Evolutionary conservation across 2,797 vertebrate species (phyloP).

Genomic region (Paramormyrops hopkinsi): DNA sequence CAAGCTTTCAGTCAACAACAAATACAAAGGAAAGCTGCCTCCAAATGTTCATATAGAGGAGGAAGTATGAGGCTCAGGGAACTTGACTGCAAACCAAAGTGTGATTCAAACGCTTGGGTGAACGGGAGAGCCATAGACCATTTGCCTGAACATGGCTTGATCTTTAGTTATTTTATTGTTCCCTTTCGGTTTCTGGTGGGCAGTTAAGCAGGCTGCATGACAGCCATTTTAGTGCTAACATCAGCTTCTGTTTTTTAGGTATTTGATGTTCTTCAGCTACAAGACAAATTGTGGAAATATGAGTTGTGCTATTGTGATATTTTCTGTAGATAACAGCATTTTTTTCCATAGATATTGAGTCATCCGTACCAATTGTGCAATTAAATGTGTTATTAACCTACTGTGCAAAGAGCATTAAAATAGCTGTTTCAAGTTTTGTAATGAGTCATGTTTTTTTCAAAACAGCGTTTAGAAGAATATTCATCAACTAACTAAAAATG

Average conservation of each 20-base stretch:
- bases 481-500: neutral
- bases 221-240: conserved; percentile 62
- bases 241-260: conserved; percentile 46
- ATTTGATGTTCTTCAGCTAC: conserved; percentile 40
- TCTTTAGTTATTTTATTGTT: conserved; percentile 16
- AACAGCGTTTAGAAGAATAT: neutral
- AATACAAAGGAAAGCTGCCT: conserved; percentile 46
- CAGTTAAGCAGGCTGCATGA: conserved; percentile 47
- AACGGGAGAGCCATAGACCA: conserved; percentile 39
- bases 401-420: neutral
- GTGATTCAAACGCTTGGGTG: conserved; percentile 33
- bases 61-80: conserved; percentile 12
- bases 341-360: conserved; percentile 14
- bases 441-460: neutral
- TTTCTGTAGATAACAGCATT: neutral
- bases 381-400: neutral
- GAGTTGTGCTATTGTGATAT: conserved; percentile 1
- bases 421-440: neutral
- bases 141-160: conserved; percentile 28
- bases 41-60: conserved; percentile 41
- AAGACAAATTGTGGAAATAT: conserved; percentile 25
- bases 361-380: neutral
- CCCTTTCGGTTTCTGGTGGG: conserved; percentile 12
- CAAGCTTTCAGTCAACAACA: conserved; percentile 32
- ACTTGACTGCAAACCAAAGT: conserved; percentile 38